These are phyloP conservation scores for Heteronetta atricapilla DNA, from an alignment of 2,113 vertebrate species.

Conservation along the genomic window DNA sequence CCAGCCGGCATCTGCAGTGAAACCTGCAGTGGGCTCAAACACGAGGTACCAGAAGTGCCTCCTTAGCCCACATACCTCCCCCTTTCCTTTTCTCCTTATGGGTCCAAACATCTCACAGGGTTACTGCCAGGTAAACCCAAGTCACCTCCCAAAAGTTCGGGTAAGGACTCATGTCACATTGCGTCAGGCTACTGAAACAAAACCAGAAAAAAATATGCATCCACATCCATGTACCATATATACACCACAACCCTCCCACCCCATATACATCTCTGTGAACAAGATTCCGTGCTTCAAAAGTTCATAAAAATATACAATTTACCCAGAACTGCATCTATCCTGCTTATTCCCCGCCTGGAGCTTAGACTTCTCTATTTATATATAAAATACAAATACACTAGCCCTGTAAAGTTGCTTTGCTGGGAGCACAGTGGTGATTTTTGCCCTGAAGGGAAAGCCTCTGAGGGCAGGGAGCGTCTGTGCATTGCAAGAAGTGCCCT, in stretches of 20 bases:
- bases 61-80: neutral
- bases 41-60: neutral
- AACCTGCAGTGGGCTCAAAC: neutral
- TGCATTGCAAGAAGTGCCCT: neutral
- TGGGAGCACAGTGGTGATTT: slow-evolving; percentile 69
- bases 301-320: slow-evolving; percentile 79
- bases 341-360: slow-evolving; percentile 37
- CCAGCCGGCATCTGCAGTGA: neutral
- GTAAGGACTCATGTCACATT: neutral
- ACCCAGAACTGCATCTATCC: slow-evolving; percentile 43
- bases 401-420: slow-evolving; percentile 67
- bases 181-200: neutral
- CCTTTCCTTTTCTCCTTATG: neutral
- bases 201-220: slow-evolving; percentile 28
- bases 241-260: slow-evolving; percentile 44
- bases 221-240: neutral
- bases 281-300: slow-evolving; percentile 53
- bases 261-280: slow-evolving; percentile 15
- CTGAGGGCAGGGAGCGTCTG: neutral
- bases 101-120: neutral
- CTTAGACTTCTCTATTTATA: slow-evolving; percentile 17
- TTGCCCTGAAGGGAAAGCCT: neutral
- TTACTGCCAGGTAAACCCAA: neutral
- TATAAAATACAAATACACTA: slow-evolving; percentile 75
- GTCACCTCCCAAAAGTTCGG: neutral